phyloP scores from a whole-genome alignment of 2,888 invertebrate genomes.

The Nebria brevicollis region DNA sequence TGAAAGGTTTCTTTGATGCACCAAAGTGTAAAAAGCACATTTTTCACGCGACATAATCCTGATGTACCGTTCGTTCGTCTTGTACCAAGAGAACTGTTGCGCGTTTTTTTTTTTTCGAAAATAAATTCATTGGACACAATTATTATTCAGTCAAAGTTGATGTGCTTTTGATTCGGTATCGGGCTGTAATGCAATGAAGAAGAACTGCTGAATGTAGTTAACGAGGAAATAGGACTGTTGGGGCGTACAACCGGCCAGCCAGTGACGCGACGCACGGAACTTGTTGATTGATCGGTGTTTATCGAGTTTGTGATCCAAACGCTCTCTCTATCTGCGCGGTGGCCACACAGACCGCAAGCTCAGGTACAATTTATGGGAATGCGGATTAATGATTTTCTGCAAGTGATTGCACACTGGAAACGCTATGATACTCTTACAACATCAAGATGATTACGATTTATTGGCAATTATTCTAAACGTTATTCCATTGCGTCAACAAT shows the following conservation, averaged over 20 bases:
- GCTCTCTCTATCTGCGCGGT: neutral
- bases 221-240: conserved; percentile 6
- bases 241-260: conserved; percentile 9
- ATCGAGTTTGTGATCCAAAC: conserved; percentile 30
- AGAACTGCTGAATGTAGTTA: conserved; percentile 10
- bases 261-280: conserved; percentile 19
- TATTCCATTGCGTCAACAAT: no score
- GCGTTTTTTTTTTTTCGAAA: neutral
- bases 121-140: neutral
- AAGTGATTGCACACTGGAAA: neutral
- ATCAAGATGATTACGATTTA: neutral
- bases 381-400: neutral
- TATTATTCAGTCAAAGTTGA: neutral
- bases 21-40: neutral
- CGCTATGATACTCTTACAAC: neutral
- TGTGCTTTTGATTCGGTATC: neutral
- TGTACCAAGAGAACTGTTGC: neutral
- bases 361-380: neutral
- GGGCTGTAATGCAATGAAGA: neutral
- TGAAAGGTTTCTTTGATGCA: neutral
- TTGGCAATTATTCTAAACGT: neutral
- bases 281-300: conserved; percentile 47
- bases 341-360: neutral
- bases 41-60: neutral
- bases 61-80: neutral